Conservation (phyloP, 1,140 invertebrate species). For the Trichogramma pretiosum region DNA sequence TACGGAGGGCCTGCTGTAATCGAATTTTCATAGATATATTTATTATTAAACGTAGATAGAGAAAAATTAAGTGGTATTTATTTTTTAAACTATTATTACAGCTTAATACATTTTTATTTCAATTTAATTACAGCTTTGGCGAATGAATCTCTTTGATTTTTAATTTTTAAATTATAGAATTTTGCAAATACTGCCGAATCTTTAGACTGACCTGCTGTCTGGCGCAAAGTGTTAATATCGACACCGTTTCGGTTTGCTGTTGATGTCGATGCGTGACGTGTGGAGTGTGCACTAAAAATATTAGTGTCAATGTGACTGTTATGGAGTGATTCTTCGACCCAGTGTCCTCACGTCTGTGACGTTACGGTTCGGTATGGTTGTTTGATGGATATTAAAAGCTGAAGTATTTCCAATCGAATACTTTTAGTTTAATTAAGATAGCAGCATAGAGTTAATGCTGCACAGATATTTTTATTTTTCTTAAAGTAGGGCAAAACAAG, state of each 20-base stretch:
- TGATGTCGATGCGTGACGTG: no score
- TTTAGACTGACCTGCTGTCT: not conserved
- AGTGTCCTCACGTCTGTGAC: not conserved
- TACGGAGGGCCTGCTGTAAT: no score
- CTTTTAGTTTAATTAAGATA: not conserved
- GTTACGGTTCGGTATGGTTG: not conserved
- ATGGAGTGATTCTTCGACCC: not conserved
- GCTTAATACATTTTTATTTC: no score
- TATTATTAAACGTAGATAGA: no score
- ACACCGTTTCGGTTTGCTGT: no score
- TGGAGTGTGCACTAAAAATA: no score
- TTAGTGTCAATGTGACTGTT: not conserved
- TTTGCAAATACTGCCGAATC: not conserved
- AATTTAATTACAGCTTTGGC: no score
- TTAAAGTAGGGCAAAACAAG: not conserved
- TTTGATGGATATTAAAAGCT: not conserved
- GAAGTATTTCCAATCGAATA: not conserved
- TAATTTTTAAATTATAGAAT: not conserved
- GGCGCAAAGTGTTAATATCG: no score
- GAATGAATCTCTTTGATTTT: not conserved
- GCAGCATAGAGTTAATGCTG: not conserved
- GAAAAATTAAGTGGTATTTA: no score
- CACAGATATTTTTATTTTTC: not conserved
- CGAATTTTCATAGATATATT: no score
- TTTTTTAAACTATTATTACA: no score